A percentile compares a stretch with the other conserved stretches of the same genome.
Conservation (phyloP, 1,140 invertebrate genomes). For the Drosophila subpulchrella region DNA sequence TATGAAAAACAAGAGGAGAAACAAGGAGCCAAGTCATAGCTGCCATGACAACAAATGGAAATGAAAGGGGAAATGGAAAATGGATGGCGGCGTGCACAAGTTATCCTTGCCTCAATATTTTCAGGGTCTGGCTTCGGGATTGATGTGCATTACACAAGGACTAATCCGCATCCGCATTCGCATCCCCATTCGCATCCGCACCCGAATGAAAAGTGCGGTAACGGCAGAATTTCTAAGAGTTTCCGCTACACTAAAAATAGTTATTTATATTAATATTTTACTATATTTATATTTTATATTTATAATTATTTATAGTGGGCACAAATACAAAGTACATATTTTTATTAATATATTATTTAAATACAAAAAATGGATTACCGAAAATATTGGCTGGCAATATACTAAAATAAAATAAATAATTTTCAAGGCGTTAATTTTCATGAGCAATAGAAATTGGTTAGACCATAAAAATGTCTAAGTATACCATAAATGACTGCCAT, state of each 20-base stretch:
- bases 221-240: conserved; percentile 45
- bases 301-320: too few relatives aligned
- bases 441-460: too few relatives aligned
- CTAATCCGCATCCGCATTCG: conserved; percentile 54
- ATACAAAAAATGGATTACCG: too few relatives aligned
- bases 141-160: conserved; percentile 75
- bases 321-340: too few relatives aligned
- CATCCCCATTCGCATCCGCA: conserved; percentile 19
- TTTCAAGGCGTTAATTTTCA: too few relatives aligned
- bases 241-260: neutral
- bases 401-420: too few relatives aligned
- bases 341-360: too few relatives aligned
- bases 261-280: too few relatives aligned
- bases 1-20: conserved; percentile 56
- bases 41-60: conserved; percentile 43
- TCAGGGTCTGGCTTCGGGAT: conserved; percentile 42
- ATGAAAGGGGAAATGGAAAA: conserved; percentile 49
- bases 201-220: conserved; percentile 61
- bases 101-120: conserved; percentile 33
- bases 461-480: too few relatives aligned
- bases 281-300: too few relatives aligned
- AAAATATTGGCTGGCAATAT: too few relatives aligned
- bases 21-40: conserved; percentile 11
- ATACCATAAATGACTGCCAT: too few relatives aligned
- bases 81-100: conserved; percentile 10